A percentile compares a stretch with the other conserved stretches of the same genome.
Evolutionary conservation across 2,797 vertebrate species (phyloP).

Genomic region (Pachyuromys duprasi): DNA sequence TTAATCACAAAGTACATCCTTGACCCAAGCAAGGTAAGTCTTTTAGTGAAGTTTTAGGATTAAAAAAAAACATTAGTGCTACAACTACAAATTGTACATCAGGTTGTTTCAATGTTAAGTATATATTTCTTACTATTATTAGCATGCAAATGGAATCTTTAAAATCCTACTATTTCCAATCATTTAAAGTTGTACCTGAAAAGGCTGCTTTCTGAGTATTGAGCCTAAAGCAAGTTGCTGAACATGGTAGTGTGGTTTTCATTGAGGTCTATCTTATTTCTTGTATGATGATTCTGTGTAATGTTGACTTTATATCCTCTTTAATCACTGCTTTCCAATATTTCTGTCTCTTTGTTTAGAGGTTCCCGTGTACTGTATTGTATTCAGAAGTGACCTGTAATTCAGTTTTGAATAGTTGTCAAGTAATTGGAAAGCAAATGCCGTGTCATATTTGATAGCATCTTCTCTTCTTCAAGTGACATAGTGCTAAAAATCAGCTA

Average conservation of each 20-base stretch:
- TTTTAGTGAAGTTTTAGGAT: not conserved
- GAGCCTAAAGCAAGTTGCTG: not conserved
- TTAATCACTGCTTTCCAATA: not conserved
- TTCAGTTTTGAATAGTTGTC: not conserved
- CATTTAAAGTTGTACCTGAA: not conserved
- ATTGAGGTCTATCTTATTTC: not conserved
- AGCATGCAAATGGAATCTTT: not conserved
- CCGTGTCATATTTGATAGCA: not conserved
- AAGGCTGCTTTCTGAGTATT: not conserved
- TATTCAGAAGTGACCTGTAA: not conserved
- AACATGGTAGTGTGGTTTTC: not conserved
- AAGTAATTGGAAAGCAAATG: not conserved
- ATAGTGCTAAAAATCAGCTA: not conserved
- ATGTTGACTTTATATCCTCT: not conserved
- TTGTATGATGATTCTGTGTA: not conserved
- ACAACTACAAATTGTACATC: not conserved
- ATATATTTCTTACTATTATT: not conserved
- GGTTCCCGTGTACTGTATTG: not conserved
- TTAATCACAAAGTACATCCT: not conserved
- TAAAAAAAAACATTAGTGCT: not conserved
- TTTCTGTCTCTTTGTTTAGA: not conserved
- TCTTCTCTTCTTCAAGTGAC: not conserved
- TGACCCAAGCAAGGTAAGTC: not conserved
- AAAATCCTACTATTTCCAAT: not conserved
- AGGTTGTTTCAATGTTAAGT: not conserved